Evolutionary conservation across 2,113 vertebrate genomes (phyloP).

Genomic region (Dryoscopus gambensis): DNA sequence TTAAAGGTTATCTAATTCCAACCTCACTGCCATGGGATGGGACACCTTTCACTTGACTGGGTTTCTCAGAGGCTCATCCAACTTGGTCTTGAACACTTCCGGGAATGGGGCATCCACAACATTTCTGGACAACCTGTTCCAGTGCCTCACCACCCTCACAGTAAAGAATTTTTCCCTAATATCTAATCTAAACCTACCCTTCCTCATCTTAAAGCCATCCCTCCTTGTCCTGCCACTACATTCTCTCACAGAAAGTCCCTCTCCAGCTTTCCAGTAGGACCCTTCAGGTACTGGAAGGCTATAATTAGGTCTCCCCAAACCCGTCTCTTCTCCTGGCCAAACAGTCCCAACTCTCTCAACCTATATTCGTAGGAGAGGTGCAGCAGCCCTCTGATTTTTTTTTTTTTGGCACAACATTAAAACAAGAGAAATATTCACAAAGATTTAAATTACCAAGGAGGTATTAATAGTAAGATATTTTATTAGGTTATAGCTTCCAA

Average conservation of each 20-base stretch:
- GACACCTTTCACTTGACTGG: too few relatives aligned
- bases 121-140: neutral
- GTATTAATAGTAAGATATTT: neutral
- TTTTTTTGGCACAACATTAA: neutral
- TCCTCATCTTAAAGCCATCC: neutral
- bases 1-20: neutral
- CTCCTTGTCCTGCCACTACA: neutral
- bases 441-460: neutral
- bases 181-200: neutral
- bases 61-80: neutral
- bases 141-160: neutral
- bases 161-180: neutral
- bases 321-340: neutral
- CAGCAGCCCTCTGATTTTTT: neutral
- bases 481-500: neutral
- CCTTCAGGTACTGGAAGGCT: neutral
- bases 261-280: neutral
- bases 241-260: neutral
- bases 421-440: neutral
- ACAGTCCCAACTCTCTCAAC: neutral
- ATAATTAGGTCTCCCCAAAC: neutral
- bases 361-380: rapidly evolving
- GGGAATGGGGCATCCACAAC: rapidly evolving
- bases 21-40: neutral
- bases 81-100: neutral